Evolutionary conservation across 2,797 vertebrate genomes (phyloP), one percentile per base, ranked within the genome.

Genomic region (Taeniopygia guttata): DNA sequence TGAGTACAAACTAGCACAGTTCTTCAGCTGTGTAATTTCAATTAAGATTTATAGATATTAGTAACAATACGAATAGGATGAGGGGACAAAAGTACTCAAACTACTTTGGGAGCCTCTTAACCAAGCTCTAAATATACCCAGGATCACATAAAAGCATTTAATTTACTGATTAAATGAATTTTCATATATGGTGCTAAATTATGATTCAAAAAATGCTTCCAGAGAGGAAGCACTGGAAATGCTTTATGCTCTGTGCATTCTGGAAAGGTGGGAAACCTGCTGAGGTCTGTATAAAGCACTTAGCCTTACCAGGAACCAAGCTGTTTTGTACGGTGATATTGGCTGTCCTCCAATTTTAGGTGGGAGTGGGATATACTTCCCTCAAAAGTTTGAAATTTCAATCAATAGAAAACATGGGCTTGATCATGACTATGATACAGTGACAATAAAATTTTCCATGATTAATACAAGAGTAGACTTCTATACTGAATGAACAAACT

Each of bases 41-140:
- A 80, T 92, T 96, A 94, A 94, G 90, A 96, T 95, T 93, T 84
- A 67, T 32, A 95, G 90, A 94, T 96, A 94, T 36, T 67, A 60
- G 32, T 72, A 34, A 87, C 80, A 94, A 92, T 64, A 89, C 49
- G 30, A 78, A 89, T 19, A 70, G 67, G 49, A 84, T 23, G 14
- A 25, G 51, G n/a, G 51, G 15, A 12, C 3, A 15, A 16, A 90
- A 95, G 30, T 64, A 77, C 45, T 87, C 45, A 56, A 12, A 64
- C 36, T 95, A 60, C 63, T 43, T 19, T 48, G 68, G 27, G 30
- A 87, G 23, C 52, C 64, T 84, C 68, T 74, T 84, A 90, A 63
- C 45, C 11, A 62, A 49, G 32, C 13, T 45, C 81, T 92, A 92
- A 89, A 74, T 85, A 72, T 11, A 93, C 42, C 30, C 56, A 77